Evolutionary conservation across 2,888 invertebrate genomes (phyloP), one percentile per base, ranked within the genome.

Genomic region (Trimorus sp.): DNA sequence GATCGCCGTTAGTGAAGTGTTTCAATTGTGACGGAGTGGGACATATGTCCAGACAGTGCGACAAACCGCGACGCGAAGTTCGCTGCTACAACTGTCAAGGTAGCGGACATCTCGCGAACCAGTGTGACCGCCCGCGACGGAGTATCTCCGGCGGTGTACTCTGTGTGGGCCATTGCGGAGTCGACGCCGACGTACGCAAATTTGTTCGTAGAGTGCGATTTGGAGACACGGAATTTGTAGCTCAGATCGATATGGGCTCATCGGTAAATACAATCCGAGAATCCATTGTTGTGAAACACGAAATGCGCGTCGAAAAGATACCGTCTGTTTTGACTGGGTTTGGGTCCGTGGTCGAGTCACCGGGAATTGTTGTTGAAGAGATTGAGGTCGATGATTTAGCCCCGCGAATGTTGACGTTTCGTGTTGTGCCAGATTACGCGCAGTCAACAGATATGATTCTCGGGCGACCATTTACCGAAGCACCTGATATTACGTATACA

Each of bases 251-350:
- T 4, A 26, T 26, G 1, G 73, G 54, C 3, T 48, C 73, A 4
- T 74, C 79, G 0, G 62, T 63, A 0, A 63, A 51, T 42, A 79
- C 79, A 5, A 79, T 79, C 2, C 60, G 36, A 63, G 49, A 66
- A 38, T 48, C 62, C 15, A 11, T 45, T 2, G 79, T 73, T 7
- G 7, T 45, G 2, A n/a, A 15, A 3, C 14, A 45, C 3, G 16
- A 26, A 7, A 62, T 68, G 42, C 6, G 14, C 11, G 38, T 79
- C 1, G 73, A 71, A 26, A 7, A 1, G 1, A 40, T 48, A 16
- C n/a, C 5, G 53, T 54, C 68, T n/a, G n/a, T 6, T 0, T 15
- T 79, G 16, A 51, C 38, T 3, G 62, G 68, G 1, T 79, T 79
- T 26, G 79, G 79, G 12, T 8, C n/a, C 1, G 6, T 26, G 5